Evolutionary conservation across 2,888 invertebrate genomes (phyloP), one percentile per base, ranked within the genome.

Genomic region (Terebella lapidaria): DNA sequence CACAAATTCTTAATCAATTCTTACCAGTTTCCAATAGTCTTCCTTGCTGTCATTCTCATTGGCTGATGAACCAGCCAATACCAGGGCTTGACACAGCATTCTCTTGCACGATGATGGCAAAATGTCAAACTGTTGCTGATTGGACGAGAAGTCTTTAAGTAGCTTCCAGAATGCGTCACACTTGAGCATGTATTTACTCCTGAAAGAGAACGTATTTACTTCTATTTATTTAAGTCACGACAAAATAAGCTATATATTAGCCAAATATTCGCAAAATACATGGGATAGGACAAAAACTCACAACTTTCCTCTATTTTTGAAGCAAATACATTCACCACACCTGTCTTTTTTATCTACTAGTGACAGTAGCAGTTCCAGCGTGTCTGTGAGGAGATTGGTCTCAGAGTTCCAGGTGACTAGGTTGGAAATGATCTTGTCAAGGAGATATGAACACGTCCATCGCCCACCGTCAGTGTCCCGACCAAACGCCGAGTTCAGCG

Each of bases 31-130:
- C 59, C 59, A 60, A 51, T 76, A 78, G 59, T 74, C 77, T 51
- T 75, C 73, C 24, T 75, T 73, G 49, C 71, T 74, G 28, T 70
- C 68, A 15, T 71, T 64, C 51, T 78, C 74, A 53, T 71, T 72
- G 3, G 75, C 75, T 1, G 84, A 83, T 2, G 81, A 79, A n/a
- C 86, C 88, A 0, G 87, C 87, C 60, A 87, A 81, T 15, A 89
- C 87, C 62, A 92, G 86, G 1, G 88, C 88, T 70, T 86, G 85
- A 76, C 89, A 88, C 26, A 92, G 79, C 56, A 88, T 88, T 58
- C 87, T 84, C 65, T 87, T 85, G 1, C 86, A 84, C 29, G 82
- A 76, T 24, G 85, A 83, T 0, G 87, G 85, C 52, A 88, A 79
- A 54, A 81, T 74, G 52, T 68, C 68, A 29, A 76, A 72, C 25